phyloP scores from a whole-genome alignment of 2,888 invertebrate species.

The Ceraclea dissimilis region DNA sequence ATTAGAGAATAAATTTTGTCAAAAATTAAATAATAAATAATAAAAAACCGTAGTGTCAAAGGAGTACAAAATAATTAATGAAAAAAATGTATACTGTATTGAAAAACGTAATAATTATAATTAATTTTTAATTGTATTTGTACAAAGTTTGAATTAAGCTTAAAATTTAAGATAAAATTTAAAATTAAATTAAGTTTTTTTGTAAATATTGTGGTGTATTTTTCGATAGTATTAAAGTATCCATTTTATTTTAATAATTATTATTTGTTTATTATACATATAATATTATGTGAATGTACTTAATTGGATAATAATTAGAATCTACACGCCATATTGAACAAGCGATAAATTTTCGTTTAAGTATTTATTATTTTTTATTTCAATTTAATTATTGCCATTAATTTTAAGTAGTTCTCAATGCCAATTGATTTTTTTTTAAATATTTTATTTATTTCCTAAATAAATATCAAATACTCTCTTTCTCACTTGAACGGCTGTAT shows the following conservation, averaged over 20 bases:
- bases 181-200: conserved; percentile 2
- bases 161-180: conserved; percentile 5
- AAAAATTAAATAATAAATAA: no score
- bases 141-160: conserved; percentile 9
- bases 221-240: no score
- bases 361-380: background rate
- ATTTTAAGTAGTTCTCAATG: no score
- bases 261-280: no score
- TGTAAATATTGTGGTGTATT: conserved; percentile 3
- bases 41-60: conserved; percentile 24
- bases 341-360: conserved; percentile 9
- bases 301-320: no score
- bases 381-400: background rate
- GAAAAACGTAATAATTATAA: conserved; percentile 15
- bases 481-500: no score
- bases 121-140: conserved; percentile 11
- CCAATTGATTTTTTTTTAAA: no score
- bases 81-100: conserved; percentile 24
- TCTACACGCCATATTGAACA: conserved; percentile 8
- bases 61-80: conserved; percentile 23
- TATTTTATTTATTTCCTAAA: no score
- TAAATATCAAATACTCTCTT: no score
- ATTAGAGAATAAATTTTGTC: background rate
- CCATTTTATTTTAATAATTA: no score
- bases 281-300: no score